These are phyloP conservation scores for Synanthedon vespiformis DNA, from an alignment of 2,888 invertebrate genomes.

Conservation along the genomic window DNA sequence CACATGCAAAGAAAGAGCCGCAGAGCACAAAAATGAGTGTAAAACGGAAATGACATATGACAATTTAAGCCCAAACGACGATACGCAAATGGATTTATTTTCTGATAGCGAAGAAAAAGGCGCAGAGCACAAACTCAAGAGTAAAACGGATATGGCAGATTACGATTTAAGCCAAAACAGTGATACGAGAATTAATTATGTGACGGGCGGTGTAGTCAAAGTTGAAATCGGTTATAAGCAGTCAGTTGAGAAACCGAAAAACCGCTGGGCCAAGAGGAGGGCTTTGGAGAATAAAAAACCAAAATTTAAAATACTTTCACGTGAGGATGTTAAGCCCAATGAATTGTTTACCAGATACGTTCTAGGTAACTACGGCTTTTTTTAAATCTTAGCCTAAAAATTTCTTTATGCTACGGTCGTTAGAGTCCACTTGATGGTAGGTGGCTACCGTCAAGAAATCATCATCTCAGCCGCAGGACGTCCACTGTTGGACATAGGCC, in stretches of 20 bases:
- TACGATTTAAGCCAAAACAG: no score
- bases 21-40: background rate
- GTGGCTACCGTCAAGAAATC: no score
- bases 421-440: no score
- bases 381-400: no score
- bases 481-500: no score
- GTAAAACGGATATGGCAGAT: no score
- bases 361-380: no score
- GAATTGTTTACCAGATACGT: constrained; percentile 10
- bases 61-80: background rate
- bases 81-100: constrained; percentile 1
- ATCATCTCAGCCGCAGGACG: no score
- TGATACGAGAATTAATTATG: no score
- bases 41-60: constrained; percentile 3
- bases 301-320: constrained; percentile 20
- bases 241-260: constrained; percentile 6
- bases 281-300: constrained; percentile 21
- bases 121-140: no score
- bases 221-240: background rate
- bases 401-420: no score
- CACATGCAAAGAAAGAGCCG: background rate
- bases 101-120: no score
- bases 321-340: constrained; percentile 5
- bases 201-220: background rate
- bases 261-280: constrained; percentile 21